These are phyloP conservation scores for Philonicus albiceps DNA, from an alignment of 2,888 invertebrate genomes.

Conservation along the genomic window DNA sequence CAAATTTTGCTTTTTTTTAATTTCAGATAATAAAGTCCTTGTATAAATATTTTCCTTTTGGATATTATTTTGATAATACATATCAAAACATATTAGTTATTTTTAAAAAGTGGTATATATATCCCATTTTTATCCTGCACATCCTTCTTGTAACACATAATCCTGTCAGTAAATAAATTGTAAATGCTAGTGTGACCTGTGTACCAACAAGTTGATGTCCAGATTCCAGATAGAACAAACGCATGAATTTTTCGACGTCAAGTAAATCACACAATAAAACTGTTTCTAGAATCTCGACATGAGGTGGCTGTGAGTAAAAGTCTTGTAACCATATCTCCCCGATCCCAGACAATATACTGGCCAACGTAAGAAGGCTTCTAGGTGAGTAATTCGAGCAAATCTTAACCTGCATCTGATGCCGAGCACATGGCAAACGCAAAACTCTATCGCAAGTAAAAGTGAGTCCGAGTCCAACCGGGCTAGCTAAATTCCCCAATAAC, in stretches of 20 bases:
- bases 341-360: not conserved
- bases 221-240: not conserved
- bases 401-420: not conserved
- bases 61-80: too few species aligned
- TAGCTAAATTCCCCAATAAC: conserved; percentile 5
- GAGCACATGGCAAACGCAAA: not conserved
- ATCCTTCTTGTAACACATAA: not conserved
- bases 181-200: not conserved
- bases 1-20: too few species aligned
- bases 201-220: not conserved
- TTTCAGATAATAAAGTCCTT: too few species aligned
- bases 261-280: not conserved
- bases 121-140: not conserved
- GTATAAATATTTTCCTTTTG: too few species aligned
- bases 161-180: not conserved
- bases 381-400: not conserved
- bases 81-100: too few species aligned
- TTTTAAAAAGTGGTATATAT: too few species aligned
- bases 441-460: not conserved
- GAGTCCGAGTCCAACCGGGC: not conserved
- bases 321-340: not conserved
- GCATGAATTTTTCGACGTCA: not conserved
- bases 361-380: not conserved
- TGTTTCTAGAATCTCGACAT: not conserved
- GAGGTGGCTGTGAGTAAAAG: not conserved